Evolutionary conservation across 2,113 vertebrate species (phyloP).

Genomic region (Otolemur garnettii): DNA sequence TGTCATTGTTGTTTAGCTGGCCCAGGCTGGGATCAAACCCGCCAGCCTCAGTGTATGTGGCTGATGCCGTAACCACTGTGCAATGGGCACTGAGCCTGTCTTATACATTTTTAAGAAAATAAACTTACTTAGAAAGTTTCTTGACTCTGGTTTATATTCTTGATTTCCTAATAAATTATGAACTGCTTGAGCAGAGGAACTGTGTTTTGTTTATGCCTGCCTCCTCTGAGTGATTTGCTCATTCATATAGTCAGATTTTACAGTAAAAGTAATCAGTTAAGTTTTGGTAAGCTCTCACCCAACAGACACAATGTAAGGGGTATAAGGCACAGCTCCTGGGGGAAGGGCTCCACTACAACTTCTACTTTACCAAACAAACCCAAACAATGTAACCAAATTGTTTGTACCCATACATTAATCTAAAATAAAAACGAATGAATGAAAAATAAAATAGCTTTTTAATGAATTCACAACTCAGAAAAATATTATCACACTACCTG

Average conservation of each 20-base stretch:
- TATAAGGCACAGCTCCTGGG: too few relatives aligned
- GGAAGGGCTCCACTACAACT: too few relatives aligned
- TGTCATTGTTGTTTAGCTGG: too few relatives aligned
- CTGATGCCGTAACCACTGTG: too few relatives aligned
- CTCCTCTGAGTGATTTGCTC: neutral
- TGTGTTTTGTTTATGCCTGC: neutral
- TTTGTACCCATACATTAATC: too few relatives aligned
- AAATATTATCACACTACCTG: neutral
- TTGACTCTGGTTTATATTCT: neutral
- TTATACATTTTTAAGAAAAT: neutral
- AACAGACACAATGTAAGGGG: too few relatives aligned
- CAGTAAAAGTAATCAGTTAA: neutral
- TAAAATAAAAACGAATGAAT: neutral
- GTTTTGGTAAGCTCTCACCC: too few relatives aligned
- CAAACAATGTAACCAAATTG: too few relatives aligned
- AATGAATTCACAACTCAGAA: conserved; percentile 2
- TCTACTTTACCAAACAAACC: too few relatives aligned
- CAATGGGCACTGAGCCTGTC: too few relatives aligned
- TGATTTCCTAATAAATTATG: conserved; percentile 17
- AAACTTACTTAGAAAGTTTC: conserved; percentile 14
- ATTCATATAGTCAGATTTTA: neutral
- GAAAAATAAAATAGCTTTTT: conserved; percentile 16
- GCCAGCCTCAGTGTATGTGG: too few relatives aligned
- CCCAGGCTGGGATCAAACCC: too few relatives aligned
- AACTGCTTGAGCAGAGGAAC: neutral